phyloP scores from a whole-genome alignment of 2,888 invertebrate species.

The Polymixis flavicincta region DNA sequence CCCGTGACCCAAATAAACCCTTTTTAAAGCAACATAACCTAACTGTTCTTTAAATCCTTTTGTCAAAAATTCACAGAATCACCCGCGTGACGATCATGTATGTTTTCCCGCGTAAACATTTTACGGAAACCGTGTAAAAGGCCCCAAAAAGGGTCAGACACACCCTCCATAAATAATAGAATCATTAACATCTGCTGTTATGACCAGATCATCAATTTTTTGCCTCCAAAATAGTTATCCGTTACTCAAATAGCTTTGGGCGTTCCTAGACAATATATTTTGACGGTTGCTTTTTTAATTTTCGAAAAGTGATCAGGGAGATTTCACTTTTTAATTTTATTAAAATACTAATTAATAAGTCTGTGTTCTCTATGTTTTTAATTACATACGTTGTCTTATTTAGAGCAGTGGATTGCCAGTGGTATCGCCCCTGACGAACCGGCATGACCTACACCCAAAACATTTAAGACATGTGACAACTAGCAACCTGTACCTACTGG shows the following conservation, averaged over 20 bases:
- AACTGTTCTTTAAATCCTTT: not conserved
- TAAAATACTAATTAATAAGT: not conserved
- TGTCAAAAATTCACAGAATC: conserved; percentile 12
- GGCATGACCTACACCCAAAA: no score
- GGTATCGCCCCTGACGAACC: no score
- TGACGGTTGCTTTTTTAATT: conserved; percentile 85
- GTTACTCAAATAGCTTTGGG: conserved; percentile 71
- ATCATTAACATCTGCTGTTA: conserved; percentile 90
- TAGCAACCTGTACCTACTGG: no score
- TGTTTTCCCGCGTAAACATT: conserved; percentile 30
- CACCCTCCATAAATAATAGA: conserved; percentile 88
- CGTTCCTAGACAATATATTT: conserved; percentile 84
- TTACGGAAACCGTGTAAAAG: conserved; percentile 63
- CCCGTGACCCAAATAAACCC: conserved; percentile 12
- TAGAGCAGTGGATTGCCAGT: no score
- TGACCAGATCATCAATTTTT: conserved; percentile 86
- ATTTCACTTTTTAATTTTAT: conserved; percentile 12
- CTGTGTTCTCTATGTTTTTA: not conserved
- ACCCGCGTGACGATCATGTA: conserved; percentile 34
- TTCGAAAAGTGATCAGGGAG: conserved; percentile 62
- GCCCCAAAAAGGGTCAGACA: conserved; percentile 49
- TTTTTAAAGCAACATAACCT: no score
- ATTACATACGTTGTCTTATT: not conserved
- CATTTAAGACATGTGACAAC: no score
- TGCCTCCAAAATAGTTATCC: conserved; percentile 71